Evolutionary conservation across 2,888 invertebrate genomes (phyloP), one percentile per base, ranked within the genome.

Genomic region (Netelia fuscicornis): DNA sequence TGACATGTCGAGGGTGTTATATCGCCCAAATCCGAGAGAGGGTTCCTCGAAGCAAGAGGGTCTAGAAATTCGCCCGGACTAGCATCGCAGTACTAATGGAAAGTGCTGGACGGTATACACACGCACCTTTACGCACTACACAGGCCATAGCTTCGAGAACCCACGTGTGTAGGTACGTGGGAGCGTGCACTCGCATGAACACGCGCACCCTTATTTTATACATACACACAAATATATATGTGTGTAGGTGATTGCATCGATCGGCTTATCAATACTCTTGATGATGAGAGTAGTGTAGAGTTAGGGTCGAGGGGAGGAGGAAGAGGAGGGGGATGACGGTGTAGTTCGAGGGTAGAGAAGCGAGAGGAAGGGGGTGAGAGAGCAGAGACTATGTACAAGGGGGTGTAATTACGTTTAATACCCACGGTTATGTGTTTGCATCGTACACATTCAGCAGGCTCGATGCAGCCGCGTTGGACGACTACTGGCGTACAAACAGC

Each of bases 321-420:
- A 17, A 17, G 89, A 68, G 67, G 37, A 44, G 30, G 25, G 60
- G 56, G 42, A 58, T 60, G 17, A 65, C n/a, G 64, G 2, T 37
- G 42, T 42, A 65, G 64, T 37, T 9, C 37, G 42, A 62, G 64
- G 64, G 37, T 42, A n/a, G 42, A 65, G 64, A 13, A 48, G 79
- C 72, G 30, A 25, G 48, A 30, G 44, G 44, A 37, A 48, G 48
- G 23, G 23, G 67, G 30, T 42, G 48, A 30, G 44, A 42, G 60
- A 48, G 48, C 42, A 68, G 81, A 44, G 68, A 75, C 82, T 58
- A 82, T 89, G 90, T 91, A 91, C 90, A 91, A 81, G 89, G 90
- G 90, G 88, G 89, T 91, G 90, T 92, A 92, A 92, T 92, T 92
- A 92, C 92, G 91, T 92, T 92, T 92, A 92, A 92, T 92, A 92